Conservation (phyloP, 2,888 invertebrate genomes). For the Pharmacophagus antenor region DNA sequence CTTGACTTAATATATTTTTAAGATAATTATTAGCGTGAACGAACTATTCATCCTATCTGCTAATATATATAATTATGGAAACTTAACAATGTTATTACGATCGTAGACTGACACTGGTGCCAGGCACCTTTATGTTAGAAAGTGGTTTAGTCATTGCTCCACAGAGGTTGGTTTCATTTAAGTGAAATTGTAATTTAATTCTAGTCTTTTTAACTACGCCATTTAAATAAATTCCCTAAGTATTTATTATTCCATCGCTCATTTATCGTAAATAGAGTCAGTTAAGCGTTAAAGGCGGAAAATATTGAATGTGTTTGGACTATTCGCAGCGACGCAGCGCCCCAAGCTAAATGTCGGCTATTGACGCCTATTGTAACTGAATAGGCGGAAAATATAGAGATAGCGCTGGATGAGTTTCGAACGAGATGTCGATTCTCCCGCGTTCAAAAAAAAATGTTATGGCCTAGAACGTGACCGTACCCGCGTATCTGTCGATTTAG, state of each 20-base stretch:
- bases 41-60: too few relatives aligned
- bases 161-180: too few relatives aligned
- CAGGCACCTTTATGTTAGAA: too few relatives aligned
- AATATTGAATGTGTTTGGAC: constrained; percentile 38
- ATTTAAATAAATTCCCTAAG: not conserved
- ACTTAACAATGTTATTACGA: too few relatives aligned
- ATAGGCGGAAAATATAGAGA: constrained; percentile 15
- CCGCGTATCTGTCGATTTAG: not conserved
- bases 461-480: not conserved
- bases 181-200: too few relatives aligned
- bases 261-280: constrained; percentile 8
- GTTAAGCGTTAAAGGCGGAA: constrained; percentile 20
- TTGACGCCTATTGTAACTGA: constrained; percentile 18
- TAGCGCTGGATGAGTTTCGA: constrained; percentile 10
- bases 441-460: constrained; percentile 6
- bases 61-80: too few relatives aligned
- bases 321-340: constrained; percentile 34
- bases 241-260: not conserved
- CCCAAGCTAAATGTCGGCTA: constrained; percentile 20
- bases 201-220: too few relatives aligned
- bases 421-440: not conserved
- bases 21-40: too few relatives aligned
- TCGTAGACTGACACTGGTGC: too few relatives aligned
- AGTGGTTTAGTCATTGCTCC: too few relatives aligned
- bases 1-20: too few relatives aligned